Conservation (phyloP, 2,113 vertebrate genomes). For the Oryzias celebensis region DNA sequence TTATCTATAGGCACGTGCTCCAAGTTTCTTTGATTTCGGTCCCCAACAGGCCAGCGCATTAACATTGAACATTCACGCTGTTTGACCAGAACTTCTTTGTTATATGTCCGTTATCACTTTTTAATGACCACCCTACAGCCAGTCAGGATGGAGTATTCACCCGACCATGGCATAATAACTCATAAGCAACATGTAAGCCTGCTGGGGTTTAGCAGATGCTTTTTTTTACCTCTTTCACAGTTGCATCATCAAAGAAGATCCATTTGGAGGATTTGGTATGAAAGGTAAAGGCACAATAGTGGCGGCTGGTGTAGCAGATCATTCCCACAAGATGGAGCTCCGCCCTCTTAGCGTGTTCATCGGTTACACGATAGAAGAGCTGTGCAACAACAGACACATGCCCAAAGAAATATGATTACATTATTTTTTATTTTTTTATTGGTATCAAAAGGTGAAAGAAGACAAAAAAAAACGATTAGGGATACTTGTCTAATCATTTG, state of each 20-base stretch:
- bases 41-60: too few species aligned
- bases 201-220: too few species aligned
- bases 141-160: too few species aligned
- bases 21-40: too few species aligned
- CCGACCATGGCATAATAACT: too few species aligned
- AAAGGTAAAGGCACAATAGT: slow-evolving; percentile 96
- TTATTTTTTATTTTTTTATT: slow-evolving; percentile 13
- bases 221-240: slow-evolving; percentile 92
- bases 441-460: background rate
- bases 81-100: too few species aligned
- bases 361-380: slow-evolving; percentile 95
- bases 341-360: slow-evolving; percentile 90
- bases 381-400: slow-evolving; percentile 54
- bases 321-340: slow-evolving; percentile 92
- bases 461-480: slow-evolving; percentile 26
- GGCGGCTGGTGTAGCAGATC: slow-evolving; percentile 94
- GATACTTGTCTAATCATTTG: slow-evolving; percentile 25
- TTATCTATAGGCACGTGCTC: too few species aligned
- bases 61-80: too few species aligned
- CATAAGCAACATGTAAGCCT: too few species aligned
- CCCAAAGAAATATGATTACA: slow-evolving; percentile 25
- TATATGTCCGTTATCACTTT: too few species aligned
- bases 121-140: too few species aligned
- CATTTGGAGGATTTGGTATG: slow-evolving; percentile 96
- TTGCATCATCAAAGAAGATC: slow-evolving; percentile 97